Evolutionary conservation across 2,113 vertebrate species (phyloP).

Genomic region (Hemiprocne comata): DNA sequence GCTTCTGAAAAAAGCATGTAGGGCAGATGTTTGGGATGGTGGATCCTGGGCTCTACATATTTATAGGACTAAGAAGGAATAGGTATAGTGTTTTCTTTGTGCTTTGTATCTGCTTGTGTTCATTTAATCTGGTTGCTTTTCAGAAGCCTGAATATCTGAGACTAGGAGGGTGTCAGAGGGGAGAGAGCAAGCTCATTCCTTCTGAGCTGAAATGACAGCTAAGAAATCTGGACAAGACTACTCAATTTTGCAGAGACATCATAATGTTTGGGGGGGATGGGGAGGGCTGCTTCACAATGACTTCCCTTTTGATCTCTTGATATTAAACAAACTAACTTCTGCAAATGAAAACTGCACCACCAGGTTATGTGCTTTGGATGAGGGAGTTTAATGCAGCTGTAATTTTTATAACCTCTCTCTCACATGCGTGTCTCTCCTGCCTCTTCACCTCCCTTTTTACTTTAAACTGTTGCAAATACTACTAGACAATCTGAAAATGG

Average conservation of each 20-base stretch:
- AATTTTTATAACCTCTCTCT: not conserved
- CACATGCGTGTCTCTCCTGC: not conserved
- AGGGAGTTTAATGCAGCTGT: not conserved
- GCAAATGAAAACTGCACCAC: not conserved
- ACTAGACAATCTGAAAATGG: not conserved
- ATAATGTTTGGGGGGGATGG: fast-evolving
- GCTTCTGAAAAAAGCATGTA: not conserved
- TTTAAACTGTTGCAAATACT: not conserved
- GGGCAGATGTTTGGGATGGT: not conserved
- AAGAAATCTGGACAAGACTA: not conserved
- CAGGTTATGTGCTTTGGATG: not conserved
- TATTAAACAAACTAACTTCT: not conserved
- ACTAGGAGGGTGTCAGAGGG: not conserved
- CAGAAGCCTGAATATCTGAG: not conserved
- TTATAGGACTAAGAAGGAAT: not conserved
- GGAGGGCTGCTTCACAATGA: not conserved
- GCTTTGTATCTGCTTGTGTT: not conserved
- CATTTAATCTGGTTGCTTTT: not conserved
- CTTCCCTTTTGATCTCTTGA: not conserved
- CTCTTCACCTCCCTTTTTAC: not conserved
- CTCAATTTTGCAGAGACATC: not conserved
- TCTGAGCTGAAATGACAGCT: not conserved
- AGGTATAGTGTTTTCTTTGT: not conserved
- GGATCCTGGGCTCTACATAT: fast-evolving
- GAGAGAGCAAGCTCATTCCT: not conserved